Evolutionary conservation across 2,888 invertebrate genomes (phyloP).

Genomic region (Seira ritae): DNA sequence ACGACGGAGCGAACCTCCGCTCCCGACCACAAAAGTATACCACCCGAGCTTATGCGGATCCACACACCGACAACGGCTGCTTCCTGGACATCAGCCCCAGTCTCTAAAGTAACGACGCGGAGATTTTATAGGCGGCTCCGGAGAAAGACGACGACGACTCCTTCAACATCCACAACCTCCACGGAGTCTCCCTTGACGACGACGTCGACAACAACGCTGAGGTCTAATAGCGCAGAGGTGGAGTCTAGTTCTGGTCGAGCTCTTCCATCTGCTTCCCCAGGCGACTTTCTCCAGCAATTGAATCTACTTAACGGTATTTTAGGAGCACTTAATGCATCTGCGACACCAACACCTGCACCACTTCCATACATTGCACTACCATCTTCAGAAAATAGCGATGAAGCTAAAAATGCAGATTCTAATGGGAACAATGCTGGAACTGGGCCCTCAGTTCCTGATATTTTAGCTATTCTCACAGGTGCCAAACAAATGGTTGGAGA

Average conservation of each 20-base stretch:
- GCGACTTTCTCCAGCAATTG: slow-evolving; percentile 64
- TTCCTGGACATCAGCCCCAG: slow-evolving; percentile 44
- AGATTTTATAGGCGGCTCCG: slow-evolving; percentile 45
- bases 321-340: slow-evolving; percentile 50
- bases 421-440: slow-evolving; percentile 10
- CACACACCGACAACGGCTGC: slow-evolving; percentile 27
- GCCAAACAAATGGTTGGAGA: slow-evolving; percentile 35
- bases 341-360: slow-evolving; percentile 19
- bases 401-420: background rate
- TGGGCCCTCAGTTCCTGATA: slow-evolving; percentile 37
- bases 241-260: slow-evolving; percentile 39
- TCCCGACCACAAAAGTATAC: slow-evolving; percentile 38
- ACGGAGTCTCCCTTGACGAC: background rate
- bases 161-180: background rate
- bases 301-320: slow-evolving; percentile 66
- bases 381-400: slow-evolving; percentile 13
- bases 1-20: slow-evolving; percentile 23
- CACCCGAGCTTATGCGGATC: slow-evolving; percentile 45
- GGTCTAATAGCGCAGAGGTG: background rate
- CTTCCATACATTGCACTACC: background rate
- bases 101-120: slow-evolving; percentile 33
- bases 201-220: slow-evolving; percentile 3
- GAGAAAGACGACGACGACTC: slow-evolving; percentile 36
- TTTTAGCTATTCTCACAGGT: slow-evolving; percentile 53
- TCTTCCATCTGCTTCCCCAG: slow-evolving; percentile 50